These are phyloP conservation scores for Griposia aprilina DNA, from an alignment of 2,888 invertebrate species.

Conservation along the genomic window DNA sequence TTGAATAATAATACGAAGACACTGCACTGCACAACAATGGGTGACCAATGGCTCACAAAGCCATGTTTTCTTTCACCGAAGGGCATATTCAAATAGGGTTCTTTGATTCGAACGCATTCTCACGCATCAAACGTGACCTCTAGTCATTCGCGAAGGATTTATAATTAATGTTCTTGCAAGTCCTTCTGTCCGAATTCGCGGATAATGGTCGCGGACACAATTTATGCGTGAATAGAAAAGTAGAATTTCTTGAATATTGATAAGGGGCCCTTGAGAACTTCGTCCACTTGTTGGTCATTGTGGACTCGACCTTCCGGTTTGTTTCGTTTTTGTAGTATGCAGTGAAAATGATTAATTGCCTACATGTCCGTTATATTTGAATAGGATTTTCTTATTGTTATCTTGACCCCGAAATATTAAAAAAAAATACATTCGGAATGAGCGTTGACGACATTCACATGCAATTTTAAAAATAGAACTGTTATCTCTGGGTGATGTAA, in stretches of 20 bases:
- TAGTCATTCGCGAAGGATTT: slow-evolving; percentile 81
- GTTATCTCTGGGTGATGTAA: background rate
- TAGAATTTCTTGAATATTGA: slow-evolving; percentile 89
- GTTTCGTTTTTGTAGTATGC: slow-evolving; percentile 59
- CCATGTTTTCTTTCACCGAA: slow-evolving; percentile 86
- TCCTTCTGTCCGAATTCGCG: slow-evolving; percentile 82
- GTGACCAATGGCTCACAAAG: slow-evolving; percentile 77
- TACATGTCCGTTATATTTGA: slow-evolving; percentile 63
- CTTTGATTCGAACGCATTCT: slow-evolving; percentile 82
- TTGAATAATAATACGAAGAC: slow-evolving; percentile 87
- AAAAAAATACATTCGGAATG: slow-evolving; percentile 17
- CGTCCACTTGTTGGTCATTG: slow-evolving; percentile 83
- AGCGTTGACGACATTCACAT: slow-evolving; percentile 2
- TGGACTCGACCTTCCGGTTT: slow-evolving; percentile 80
- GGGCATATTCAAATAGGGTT: slow-evolving; percentile 90
- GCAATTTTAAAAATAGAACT: slow-evolving; percentile 20
- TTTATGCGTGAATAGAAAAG: slow-evolving; percentile 82
- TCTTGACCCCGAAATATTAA: slow-evolving; percentile 27
- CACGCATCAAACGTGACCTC: slow-evolving; percentile 90
- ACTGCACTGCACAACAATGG: slow-evolving; percentile 80
- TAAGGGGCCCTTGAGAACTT: slow-evolving; percentile 82
- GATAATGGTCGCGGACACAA: slow-evolving; percentile 82
- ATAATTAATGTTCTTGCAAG: slow-evolving; percentile 86
- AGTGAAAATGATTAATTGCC: slow-evolving; percentile 65
- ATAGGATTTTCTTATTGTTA: slow-evolving; percentile 52